Base-by-base conservation (phyloP, 2,113 vertebrate genomes). In the Zosterops hypoxanthus region DNA sequence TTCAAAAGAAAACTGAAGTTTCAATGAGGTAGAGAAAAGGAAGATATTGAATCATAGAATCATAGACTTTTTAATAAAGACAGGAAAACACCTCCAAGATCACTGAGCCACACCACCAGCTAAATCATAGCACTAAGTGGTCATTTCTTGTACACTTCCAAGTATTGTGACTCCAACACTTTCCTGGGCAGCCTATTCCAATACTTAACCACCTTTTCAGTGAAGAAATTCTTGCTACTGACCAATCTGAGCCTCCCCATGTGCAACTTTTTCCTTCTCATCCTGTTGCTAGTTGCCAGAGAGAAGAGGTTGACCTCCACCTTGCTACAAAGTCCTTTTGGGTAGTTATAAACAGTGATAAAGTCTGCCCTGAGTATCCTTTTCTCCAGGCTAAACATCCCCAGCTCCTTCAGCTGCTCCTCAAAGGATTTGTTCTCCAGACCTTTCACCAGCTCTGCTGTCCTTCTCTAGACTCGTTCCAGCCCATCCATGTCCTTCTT, bases 391-490 rank as follows among this genome's bases (percentile, higher is more conserved):
- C 12, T 25, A 34, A 65, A 72, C 34, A 33, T 8, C 12, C 25
- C 21, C 49, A 71, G 31, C 8, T 64, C 31, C 66, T 34, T 57
- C 31, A 33, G 14, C 14, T 31, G 22, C 17, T 64, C 14, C 17
- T 72, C 26, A 57, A 0, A 65, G 14, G 31, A 31, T 9, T 81
- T 72, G 20, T 22, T 15, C 50, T 65, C 23, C 33, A 72, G 12
- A 57, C 4, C 4, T 8, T 57, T 88, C 31, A 50, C 3, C 14
- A 50, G 13, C 7, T 64, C 4, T 0, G 0, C 20, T 53, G n/a
- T 2, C 34, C 17, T 71, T 31, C 42, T 64, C 49, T 49, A 17
- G 41, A 64, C 17, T n/a, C 5, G 1, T 2, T 87, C 50, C 21
- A 50, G 12, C 14, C 15, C 31, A 4, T 36, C 14, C 36, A 12